Evolutionary conservation across 2,113 vertebrate species (phyloP).

Genomic region (Labeo catla): DNA sequence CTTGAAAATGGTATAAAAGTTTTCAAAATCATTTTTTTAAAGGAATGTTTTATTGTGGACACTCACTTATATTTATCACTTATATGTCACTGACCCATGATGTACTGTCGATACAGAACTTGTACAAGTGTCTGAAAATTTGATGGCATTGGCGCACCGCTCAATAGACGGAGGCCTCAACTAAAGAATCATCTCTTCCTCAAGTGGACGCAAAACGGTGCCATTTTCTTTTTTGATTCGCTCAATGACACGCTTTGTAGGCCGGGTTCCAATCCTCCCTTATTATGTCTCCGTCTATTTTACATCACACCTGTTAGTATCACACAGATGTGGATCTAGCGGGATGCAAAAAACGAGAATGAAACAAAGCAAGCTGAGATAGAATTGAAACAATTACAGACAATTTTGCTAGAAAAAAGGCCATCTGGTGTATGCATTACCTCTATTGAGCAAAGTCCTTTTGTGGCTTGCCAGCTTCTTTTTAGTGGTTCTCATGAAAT

Average conservation of each 20-base stretch:
- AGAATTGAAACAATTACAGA: constrained; percentile 90
- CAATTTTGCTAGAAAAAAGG: constrained; percentile 79
- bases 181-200: constrained; percentile 87
- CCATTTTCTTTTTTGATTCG: constrained; percentile 83
- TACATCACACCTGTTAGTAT: constrained; percentile 89
- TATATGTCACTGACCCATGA: not conserved
- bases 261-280: constrained; percentile 74
- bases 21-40: not conserved
- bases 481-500: constrained; percentile 62
- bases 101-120: constrained; percentile 76
- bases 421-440: constrained; percentile 88
- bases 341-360: constrained; percentile 75
- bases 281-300: constrained; percentile 74
- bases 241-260: constrained; percentile 75
- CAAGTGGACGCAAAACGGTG: constrained; percentile 82
- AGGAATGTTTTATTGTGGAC: not conserved
- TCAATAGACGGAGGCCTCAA: constrained; percentile 78
- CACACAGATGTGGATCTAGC: constrained; percentile 84
- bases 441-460: constrained; percentile 72
- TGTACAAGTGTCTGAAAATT: constrained; percentile 78
- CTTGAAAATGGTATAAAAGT: not conserved
- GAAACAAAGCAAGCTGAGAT: constrained; percentile 84
- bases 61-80: too few relatives aligned
- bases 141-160: constrained; percentile 83
- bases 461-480: constrained; percentile 57